These are phyloP conservation scores for Tetraneura akinire DNA, from an alignment of 1,140 invertebrate genomes.

Conservation along the genomic window DNA sequence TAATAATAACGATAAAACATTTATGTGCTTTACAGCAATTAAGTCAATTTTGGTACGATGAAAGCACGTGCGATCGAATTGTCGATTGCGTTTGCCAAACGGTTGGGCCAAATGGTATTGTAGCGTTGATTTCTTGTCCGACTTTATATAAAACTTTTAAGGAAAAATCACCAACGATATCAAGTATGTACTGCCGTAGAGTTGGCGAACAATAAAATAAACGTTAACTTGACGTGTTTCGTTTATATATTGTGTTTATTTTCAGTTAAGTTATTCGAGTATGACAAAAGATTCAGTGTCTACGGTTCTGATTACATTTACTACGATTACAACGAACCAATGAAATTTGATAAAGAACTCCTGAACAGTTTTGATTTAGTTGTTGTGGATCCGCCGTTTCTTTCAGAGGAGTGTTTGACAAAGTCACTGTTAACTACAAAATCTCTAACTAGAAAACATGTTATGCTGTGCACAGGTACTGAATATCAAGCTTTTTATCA, in stretches of 20 bases:
- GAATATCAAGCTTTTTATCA: no score
- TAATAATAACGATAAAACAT: no score
- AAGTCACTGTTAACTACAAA: slow-evolving; percentile 82
- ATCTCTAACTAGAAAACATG: slow-evolving; percentile 74
- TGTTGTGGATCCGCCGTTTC: slow-evolving; percentile 90
- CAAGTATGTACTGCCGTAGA: slow-evolving; percentile 2
- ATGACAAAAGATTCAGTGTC: slow-evolving; percentile 75
- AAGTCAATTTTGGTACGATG: slow-evolving; percentile 95
- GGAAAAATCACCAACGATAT: slow-evolving; percentile 63
- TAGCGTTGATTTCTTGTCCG: slow-evolving; percentile 88
- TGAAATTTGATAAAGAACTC: slow-evolving; percentile 68
- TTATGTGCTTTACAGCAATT: slow-evolving; percentile 89
- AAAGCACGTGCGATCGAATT: slow-evolving; percentile 71
- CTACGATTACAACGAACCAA: slow-evolving; percentile 87
- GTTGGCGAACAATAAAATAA: no score
- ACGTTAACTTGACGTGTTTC: no score
- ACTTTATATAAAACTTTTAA: slow-evolving; percentile 71
- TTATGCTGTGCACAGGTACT: slow-evolving; percentile 92
- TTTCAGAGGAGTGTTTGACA: slow-evolving; percentile 87
- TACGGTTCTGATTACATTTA: slow-evolving; percentile 80
- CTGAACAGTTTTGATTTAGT: slow-evolving; percentile 77
- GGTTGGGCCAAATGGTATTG: slow-evolving; percentile 63
- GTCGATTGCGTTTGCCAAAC: slow-evolving; percentile 67
- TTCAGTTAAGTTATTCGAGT: slow-evolving; percentile 79
- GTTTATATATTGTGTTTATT: slow-evolving; percentile 55